Percentiles rank a stretch among this genome's conserved stretches.
These are phyloP conservation scores for Cricetomys ansorgei DNA, from an alignment of 2,113 vertebrate species.

Conservation along the genomic window DNA sequence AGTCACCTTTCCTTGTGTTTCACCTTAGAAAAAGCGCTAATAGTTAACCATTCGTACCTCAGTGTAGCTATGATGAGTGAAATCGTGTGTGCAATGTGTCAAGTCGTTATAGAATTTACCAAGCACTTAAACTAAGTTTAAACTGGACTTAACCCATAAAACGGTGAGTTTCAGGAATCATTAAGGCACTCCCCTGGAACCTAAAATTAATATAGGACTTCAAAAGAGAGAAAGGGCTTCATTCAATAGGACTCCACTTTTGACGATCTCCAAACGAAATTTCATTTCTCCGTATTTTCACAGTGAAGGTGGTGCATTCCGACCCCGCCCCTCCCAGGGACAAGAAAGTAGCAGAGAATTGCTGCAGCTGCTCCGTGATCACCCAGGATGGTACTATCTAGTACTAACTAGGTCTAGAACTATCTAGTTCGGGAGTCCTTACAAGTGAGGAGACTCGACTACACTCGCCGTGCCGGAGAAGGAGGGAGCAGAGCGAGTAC, in stretches of 20 bases:
- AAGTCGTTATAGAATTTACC: neutral
- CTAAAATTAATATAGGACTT: neutral
- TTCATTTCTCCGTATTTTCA: neutral
- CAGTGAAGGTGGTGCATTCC: neutral
- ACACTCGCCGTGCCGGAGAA: no score
- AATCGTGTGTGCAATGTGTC: neutral
- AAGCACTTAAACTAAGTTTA: neutral
- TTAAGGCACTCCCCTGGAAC: neutral
- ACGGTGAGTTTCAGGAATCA: neutral
- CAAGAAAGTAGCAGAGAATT: neutral
- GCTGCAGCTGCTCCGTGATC: neutral
- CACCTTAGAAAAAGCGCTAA: neutral
- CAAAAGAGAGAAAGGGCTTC: neutral
- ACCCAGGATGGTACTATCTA: neutral
- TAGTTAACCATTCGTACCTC: neutral
- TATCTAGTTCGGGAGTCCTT: neutral
- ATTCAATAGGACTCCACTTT: neutral
- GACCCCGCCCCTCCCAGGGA: neutral
- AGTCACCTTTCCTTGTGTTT: neutral
- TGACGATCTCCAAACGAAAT: neutral
- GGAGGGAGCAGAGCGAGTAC: neutral
- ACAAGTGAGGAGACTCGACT: neutral
- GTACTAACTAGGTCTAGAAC: neutral
- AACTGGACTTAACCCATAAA: neutral
- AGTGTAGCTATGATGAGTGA: neutral